phyloP scores from a whole-genome alignment of 2,888 invertebrate species.

The Mallateleia sp. region DNA sequence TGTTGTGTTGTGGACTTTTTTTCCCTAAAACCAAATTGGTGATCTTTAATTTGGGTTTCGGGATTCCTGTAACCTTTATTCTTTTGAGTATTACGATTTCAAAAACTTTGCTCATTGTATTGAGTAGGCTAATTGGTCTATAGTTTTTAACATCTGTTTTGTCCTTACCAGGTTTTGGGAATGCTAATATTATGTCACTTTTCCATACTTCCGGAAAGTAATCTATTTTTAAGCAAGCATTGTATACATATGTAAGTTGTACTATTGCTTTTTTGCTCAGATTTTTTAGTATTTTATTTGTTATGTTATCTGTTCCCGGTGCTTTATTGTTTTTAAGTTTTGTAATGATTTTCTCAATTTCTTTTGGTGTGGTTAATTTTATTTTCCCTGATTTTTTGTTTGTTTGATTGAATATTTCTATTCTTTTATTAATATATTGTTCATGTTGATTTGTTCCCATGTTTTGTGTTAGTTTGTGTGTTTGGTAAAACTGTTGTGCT shows the following conservation, averaged over 20 bases:
- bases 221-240: constrained; percentile 33
- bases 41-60: constrained; percentile 58
- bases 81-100: constrained; percentile 75
- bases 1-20: constrained; percentile 80
- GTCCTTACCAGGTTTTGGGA: constrained; percentile 11
- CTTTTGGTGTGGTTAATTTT: no score
- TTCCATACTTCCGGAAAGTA: constrained; percentile 51
- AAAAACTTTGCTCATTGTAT: constrained; percentile 70
- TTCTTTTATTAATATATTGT: no score
- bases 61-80: constrained; percentile 56
- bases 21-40: constrained; percentile 82
- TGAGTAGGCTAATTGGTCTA: not conserved
- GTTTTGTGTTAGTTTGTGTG: not conserved
- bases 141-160: not conserved
- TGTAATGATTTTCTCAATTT: no score
- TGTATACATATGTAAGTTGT: constrained; percentile 44
- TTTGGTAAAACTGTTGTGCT: not conserved
- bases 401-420: no score
- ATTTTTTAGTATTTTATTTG: constrained; percentile 58
- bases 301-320: constrained; percentile 56
- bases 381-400: no score
- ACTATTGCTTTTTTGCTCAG: constrained; percentile 45
- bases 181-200: constrained; percentile 30
- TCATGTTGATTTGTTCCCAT: no score
- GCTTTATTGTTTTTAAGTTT: constrained; percentile 59